A percentile compares a stretch with the other conserved stretches of the same genome.
These are phyloP conservation scores for Limulus polyphemus DNA, from an alignment of 2,888 invertebrate species.

Conservation along the genomic window DNA sequence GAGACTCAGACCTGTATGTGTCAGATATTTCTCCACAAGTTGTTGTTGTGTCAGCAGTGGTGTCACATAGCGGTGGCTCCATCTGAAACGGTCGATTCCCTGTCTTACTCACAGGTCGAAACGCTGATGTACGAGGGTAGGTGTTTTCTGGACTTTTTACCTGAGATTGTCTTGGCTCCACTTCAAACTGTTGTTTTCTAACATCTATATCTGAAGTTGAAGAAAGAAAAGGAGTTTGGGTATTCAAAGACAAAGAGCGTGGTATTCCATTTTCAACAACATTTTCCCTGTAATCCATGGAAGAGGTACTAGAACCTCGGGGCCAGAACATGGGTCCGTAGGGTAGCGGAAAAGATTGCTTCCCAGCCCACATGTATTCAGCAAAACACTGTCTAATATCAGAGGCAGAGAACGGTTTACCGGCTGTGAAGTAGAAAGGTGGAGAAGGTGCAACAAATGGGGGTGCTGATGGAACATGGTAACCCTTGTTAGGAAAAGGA, in stretches of 20 bases:
- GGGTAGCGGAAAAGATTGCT: constrained; percentile 23
- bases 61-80: no score
- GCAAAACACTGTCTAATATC: constrained; percentile 24
- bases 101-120: no score
- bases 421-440: constrained; percentile 8
- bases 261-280: not conserved
- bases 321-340: constrained; percentile 27
- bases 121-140: no score
- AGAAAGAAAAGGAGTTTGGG: not conserved
- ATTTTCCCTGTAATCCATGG: not conserved
- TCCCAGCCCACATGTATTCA: constrained; percentile 28
- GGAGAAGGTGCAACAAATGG: constrained; percentile 14
- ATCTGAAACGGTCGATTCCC: no score
- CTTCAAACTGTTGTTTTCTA: not conserved
- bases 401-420: constrained; percentile 13
- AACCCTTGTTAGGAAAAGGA: constrained; percentile 20
- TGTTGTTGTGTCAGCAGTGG: not conserved
- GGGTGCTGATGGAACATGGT: constrained; percentile 8
- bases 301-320: constrained; percentile 4
- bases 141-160: no score
- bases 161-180: not conserved
- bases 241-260: no score
- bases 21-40: not conserved
- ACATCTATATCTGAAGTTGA: constrained; percentile 2
- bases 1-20: not conserved